Evolutionary conservation across 1,140 invertebrate genomes (phyloP), one percentile per base, ranked within the genome.

Genomic region (Pseudomyrmex pallidus): DNA sequence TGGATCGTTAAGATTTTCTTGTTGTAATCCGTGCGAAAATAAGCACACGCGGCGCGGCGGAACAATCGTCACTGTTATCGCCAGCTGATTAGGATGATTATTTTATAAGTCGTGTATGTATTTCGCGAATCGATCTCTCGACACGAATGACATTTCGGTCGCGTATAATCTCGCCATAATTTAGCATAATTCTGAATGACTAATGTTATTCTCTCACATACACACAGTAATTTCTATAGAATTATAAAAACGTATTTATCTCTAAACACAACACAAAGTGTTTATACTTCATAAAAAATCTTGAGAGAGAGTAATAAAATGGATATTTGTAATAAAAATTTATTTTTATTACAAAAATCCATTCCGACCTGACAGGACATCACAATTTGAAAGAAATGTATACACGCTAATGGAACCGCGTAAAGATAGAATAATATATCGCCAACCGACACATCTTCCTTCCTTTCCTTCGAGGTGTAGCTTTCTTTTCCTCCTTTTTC

Each of bases 1-100:
- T 64, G 64, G 22, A 15, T 68, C 35, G 25, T 78, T 59, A 48
- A 78, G 63, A 70, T 78, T 70, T 78, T 70, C 35, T 68, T 10
- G 52, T 12, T 70, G 7, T 70, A 70, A 70, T 70, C 17, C 44
- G 7, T 17, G 13, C 48, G 22, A 63, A 46, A 68, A 64, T n/a
- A 44, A 68, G 25, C 68, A 59, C 25, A 57, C 68, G 56, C 7
- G 35, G 20, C 15, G 44, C 9, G 52, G 2, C 46, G 35, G 7
- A 78, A 78, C 52, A 10, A 68, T 78, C 25, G 15, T 57, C 25
- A 52, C 50, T 67, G 46, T 77, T 67, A 68, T 67, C 63, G 35
- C 46, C 50, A 13, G 0, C n/a, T 35, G 35, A 35, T 35, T 35
- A 35, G 35, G 15, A 78, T 70, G 46, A 78, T 70, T 70, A 78